Conservation (phyloP, 2,797 vertebrate species). For the Centropyge bicolor region DNA sequence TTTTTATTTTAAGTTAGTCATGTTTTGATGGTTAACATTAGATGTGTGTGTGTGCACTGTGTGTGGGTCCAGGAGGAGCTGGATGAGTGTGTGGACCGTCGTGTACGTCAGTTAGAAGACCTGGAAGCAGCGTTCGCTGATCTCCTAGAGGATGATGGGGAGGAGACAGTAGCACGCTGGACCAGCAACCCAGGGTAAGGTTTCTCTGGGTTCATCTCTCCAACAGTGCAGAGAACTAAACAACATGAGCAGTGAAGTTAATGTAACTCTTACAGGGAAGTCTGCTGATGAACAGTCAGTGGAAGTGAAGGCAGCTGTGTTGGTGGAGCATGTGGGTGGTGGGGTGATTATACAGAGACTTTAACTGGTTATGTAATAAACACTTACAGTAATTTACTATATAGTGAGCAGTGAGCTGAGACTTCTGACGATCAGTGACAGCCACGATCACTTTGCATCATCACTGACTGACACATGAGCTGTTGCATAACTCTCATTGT, state of each 20-base stretch:
- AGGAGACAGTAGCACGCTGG: slow-evolving; percentile 89
- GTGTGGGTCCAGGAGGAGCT: slow-evolving; percentile 82
- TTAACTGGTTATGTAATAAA: not conserved
- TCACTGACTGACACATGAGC: not conserved
- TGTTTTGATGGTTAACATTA: not conserved
- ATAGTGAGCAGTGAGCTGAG: not conserved
- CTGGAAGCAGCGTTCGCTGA: slow-evolving; percentile 95
- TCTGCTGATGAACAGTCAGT: too few relatives aligned
- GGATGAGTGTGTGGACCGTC: slow-evolving; percentile 90
- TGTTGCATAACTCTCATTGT: not conserved
- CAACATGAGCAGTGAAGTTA: too few relatives aligned
- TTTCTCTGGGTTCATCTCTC: too few relatives aligned
- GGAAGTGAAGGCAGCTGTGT: not conserved
- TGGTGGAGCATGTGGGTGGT: not conserved
- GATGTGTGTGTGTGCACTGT: not conserved
- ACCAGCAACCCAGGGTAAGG: slow-evolving; percentile 89
- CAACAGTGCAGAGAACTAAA: too few relatives aligned
- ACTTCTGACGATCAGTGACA: not conserved
- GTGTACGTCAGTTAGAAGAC: slow-evolving; percentile 93
- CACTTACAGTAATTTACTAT: not conserved
- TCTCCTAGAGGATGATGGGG: slow-evolving; percentile 91
- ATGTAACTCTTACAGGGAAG: not conserved
- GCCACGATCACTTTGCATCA: not conserved
- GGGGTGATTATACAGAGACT: not conserved
- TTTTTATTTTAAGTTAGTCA: not conserved